A percentile compares a stretch with the other conserved stretches of the same genome.
Conservation (phyloP, 2,888 invertebrate species). For the Hirtodrosophila duncani region DNA sequence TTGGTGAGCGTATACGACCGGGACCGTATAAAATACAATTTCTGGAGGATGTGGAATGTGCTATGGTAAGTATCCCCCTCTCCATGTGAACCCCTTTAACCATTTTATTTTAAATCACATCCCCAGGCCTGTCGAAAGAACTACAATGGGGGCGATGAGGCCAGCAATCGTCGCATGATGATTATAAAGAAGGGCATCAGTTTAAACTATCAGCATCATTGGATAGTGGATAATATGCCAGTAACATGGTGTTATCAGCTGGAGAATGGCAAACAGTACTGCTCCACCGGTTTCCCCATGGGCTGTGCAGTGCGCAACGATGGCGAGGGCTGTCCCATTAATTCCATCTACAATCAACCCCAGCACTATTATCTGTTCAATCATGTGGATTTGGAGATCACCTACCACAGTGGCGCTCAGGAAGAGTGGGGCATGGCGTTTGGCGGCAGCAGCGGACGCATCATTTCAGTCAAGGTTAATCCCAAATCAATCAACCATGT, state of each 20-base stretch:
- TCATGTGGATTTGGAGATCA: constrained; percentile 95
- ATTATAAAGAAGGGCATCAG: constrained; percentile 94
- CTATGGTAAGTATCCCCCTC: constrained; percentile 78
- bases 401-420: constrained; percentile 92
- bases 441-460: constrained; percentile 90
- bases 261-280: constrained; percentile 88
- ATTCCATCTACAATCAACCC: constrained; percentile 81
- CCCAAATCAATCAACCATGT: constrained; percentile 82
- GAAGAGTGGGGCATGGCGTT: constrained; percentile 93
- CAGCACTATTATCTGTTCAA: constrained; percentile 96
- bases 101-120: neutral
- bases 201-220: constrained; percentile 98
- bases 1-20: constrained; percentile 98
- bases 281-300: constrained; percentile 98
- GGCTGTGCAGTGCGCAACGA: constrained; percentile 89
- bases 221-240: constrained; percentile 99
- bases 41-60: constrained; percentile 84
- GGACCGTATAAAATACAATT: constrained; percentile 95
- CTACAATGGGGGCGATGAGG: constrained; percentile 84
- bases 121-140: constrained; percentile 82
- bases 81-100: no score
- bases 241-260: constrained; percentile 96
- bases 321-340: constrained; percentile 81
- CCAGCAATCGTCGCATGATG: constrained; percentile 84
- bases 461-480: constrained; percentile 87